Base-by-base conservation (phyloP, 23 tunicate species). In the Ciona savignyi region DNA sequence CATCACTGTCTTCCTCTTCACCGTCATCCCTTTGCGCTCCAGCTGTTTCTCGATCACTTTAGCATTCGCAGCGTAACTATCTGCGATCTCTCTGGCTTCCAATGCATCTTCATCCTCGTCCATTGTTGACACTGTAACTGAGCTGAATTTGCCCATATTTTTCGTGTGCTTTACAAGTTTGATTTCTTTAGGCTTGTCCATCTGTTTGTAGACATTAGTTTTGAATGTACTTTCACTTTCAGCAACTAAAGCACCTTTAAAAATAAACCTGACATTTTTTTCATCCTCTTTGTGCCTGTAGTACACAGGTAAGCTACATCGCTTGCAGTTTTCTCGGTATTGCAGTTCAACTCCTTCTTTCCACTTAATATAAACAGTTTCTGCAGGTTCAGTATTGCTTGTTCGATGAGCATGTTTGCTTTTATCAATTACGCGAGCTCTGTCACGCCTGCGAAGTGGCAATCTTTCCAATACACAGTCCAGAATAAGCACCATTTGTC, bases 91-190 rank as follows among this genome's bases (percentile, higher is more conserved):
- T 24, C 93, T 68, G 6, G 94, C 98, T 78, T 93, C 98, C 65
- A 93, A 35, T 2, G 87, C 98, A 34, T 93, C 98, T 79, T 93
- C 98, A 11, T 93, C 98, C 25, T 93, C 98, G 66, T 93, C 98
- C 77, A 93, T 93, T 6, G 94, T 93, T 30, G 98, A 93, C 26
- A 93, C 93, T 1, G 98, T 93, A 34, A 93, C 98, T 2, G 98
- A 86, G 56, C 98, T 87, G 66, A 93, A 93, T 48, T 93, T 93
- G 0, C 98, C 98, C 93, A 77, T 73, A 63, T 93, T 88, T 62
- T 81, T 90, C 23, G 97, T 90, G 67, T 79, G 85, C 34, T 90
- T 90, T 1, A 90, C 89, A 32, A 90, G 65, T n/a, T 88, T 90
- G 4, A 90, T 84, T 49, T 79, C 83, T 34, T 83, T 90, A 3